Evolutionary conservation across 2,113 vertebrate species (phyloP).

Genomic region (Silurus glanis): DNA sequence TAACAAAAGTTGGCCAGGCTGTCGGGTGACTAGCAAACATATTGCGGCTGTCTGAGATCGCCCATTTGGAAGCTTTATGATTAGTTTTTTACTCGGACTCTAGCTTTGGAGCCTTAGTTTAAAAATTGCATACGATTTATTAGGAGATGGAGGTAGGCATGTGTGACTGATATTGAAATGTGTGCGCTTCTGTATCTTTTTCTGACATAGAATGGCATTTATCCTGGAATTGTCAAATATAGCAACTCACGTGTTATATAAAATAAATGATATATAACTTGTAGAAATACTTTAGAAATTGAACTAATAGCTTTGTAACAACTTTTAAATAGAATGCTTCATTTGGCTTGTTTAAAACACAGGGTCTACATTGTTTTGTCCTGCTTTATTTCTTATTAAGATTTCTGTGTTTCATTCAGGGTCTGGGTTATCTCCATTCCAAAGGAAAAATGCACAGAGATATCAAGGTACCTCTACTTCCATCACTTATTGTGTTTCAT

Average conservation of each 20-base stretch:
- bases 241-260: not conserved
- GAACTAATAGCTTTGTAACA: not conserved
- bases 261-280: not conserved
- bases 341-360: not conserved
- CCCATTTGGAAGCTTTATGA: too few species aligned
- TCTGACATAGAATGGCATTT: not conserved
- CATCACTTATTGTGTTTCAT: not conserved
- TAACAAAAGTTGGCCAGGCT: too few species aligned
- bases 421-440: slow-evolving; percentile 91
- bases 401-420: slow-evolving; percentile 68
- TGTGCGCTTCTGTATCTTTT: not conserved
- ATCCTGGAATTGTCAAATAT: not conserved
- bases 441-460: slow-evolving; percentile 99
- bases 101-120: too few species aligned
- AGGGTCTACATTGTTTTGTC: not conserved
- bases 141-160: not conserved
- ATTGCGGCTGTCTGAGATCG: too few species aligned
- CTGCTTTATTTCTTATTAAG: not conserved
- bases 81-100: too few species aligned
- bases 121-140: not conserved
- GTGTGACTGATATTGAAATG: not conserved
- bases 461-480: slow-evolving; percentile 85
- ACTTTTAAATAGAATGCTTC: not conserved
- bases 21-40: too few species aligned
- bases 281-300: not conserved